phyloP scores from a whole-genome alignment of 2,113 vertebrate genomes.

The Chionomys nivalis region DNA sequence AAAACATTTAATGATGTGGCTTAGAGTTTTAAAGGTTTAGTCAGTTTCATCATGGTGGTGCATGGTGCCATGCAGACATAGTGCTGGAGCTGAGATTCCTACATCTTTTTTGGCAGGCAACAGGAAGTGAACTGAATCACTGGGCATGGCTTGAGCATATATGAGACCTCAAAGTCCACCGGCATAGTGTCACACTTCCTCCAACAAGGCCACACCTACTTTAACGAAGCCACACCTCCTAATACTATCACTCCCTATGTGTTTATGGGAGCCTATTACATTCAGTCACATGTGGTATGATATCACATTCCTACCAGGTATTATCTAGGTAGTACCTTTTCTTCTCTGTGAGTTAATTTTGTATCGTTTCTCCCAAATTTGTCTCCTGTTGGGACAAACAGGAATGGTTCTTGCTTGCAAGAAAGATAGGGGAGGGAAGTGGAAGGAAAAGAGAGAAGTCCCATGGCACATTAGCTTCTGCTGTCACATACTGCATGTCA shows the following conservation, averaged over 20 bases:
- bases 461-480: background rate
- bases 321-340: background rate
- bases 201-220: background rate
- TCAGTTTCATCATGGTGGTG: background rate
- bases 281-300: background rate
- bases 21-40: background rate
- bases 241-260: too few relatives aligned
- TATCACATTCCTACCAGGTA: background rate
- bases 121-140: background rate
- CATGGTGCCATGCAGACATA: background rate
- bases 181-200: background rate
- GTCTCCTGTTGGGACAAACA: background rate
- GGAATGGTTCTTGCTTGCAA: background rate
- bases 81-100: background rate
- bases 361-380: background rate
- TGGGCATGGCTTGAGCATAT: background rate
- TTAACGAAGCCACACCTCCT: background rate
- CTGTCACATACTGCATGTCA: background rate
- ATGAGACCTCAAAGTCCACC: background rate
- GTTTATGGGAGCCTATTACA: too few relatives aligned
- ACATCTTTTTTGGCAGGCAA: background rate
- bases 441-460: slow-evolving; percentile 13
- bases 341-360: background rate
- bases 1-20: too few relatives aligned
- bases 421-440: background rate